A percentile compares a stretch with the other conserved stretches of the same genome.
Conservation (phyloP, 2,888 invertebrate species). For the Orthonychiurus folsomi region DNA sequence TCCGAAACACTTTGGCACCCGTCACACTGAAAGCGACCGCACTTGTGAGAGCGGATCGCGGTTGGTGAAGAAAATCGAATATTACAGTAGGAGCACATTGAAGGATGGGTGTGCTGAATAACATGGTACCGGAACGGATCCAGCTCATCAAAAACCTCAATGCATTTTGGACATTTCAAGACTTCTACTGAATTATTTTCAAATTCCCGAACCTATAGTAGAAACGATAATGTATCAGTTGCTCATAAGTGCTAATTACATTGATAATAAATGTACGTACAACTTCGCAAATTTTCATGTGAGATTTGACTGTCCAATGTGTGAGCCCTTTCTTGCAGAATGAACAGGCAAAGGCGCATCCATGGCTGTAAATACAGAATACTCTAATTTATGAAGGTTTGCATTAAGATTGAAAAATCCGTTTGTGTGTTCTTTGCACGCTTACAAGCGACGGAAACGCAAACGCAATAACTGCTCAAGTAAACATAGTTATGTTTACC, state of each 20-base stretch:
- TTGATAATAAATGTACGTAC: constrained; percentile 11
- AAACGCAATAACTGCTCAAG: too few relatives aligned
- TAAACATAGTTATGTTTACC: too few relatives aligned
- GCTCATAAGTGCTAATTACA: background rate
- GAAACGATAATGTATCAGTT: background rate
- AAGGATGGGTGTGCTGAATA: constrained; percentile 44
- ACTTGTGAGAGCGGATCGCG: background rate
- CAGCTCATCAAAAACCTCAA: constrained; percentile 40
- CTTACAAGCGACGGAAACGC: too few relatives aligned
- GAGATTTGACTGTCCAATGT: constrained; percentile 15
- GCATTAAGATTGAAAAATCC: too few relatives aligned
- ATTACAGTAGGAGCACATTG: constrained; percentile 38
- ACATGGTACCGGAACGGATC: constrained; percentile 43
- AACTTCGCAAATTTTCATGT: constrained; percentile 19
- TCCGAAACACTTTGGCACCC: constrained; percentile 16
- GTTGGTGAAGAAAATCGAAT: constrained; percentile 22
- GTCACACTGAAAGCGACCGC: constrained; percentile 16
- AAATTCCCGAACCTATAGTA: constrained; percentile 6
- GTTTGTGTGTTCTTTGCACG: too few relatives aligned
- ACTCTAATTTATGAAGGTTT: too few relatives aligned
- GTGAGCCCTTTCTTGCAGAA: constrained; percentile 20
- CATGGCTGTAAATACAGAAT: too few relatives aligned
- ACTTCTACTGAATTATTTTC: background rate
- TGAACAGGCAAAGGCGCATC: constrained; percentile 12
- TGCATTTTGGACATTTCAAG: constrained; percentile 32